Percentiles rank a stretch among this genome's conserved stretches.
Evolutionary conservation across 2,888 invertebrate genomes (phyloP).

Genomic region (Allygus modestus): DNA sequence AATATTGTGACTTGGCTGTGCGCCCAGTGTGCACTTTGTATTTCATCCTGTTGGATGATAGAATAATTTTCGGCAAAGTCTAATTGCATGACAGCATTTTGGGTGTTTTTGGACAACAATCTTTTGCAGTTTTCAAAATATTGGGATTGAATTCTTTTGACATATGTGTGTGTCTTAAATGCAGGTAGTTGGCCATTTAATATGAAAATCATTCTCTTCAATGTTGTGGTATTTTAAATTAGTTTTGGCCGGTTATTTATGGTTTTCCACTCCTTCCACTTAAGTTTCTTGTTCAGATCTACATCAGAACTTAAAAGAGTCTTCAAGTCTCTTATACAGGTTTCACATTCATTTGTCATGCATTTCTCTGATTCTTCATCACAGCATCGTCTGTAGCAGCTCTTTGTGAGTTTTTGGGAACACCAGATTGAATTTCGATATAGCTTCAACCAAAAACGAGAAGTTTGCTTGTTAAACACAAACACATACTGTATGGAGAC

Average conservation of each 20-base stretch:
- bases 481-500: conserved; percentile 44
- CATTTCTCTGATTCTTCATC: conserved; percentile 20
- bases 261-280: conserved; percentile 26
- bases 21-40: conserved; percentile 32
- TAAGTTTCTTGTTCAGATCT: neutral
- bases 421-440: neutral
- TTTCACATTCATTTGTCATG: conserved; percentile 37
- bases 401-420: neutral
- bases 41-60: neutral
- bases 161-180: conserved; percentile 26
- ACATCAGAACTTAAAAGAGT: neutral
- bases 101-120: neutral
- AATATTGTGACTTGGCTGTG: conserved; percentile 10
- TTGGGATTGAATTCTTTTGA: conserved; percentile 1
- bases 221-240: neutral
- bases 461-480: conserved; percentile 22
- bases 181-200: neutral
- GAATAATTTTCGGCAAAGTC: conserved; percentile 30
- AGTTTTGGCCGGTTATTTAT: conserved; percentile 18
- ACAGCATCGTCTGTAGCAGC: neutral
- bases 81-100: conserved; percentile 9
- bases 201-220: neutral
- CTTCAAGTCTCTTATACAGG: neutral
- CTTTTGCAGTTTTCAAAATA: neutral
- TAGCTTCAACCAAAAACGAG: conserved; percentile 17